These are phyloP conservation scores for Sebastes vulpes DNA, from an alignment of 2,797 vertebrate genomes.

Conservation along the genomic window DNA sequence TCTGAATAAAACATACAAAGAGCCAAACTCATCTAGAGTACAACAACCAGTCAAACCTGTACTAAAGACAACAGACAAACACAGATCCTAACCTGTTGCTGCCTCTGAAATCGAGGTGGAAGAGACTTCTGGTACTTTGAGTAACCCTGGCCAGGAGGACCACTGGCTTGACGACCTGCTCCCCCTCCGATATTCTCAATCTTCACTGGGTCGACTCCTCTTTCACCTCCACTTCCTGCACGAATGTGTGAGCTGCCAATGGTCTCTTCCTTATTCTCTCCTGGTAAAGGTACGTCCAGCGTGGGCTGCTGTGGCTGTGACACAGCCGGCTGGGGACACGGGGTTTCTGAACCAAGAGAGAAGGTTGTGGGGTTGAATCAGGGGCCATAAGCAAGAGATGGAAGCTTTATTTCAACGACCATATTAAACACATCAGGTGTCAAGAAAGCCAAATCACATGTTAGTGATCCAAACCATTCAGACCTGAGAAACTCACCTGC, in stretches of 20 bases:
- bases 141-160: conserved; percentile 87
- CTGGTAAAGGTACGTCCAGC: conserved; percentile 69
- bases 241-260: conserved; percentile 65
- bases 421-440: neutral
- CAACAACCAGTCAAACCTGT: neutral
- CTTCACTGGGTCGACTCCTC: conserved; percentile 85
- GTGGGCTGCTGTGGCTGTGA: conserved; percentile 72
- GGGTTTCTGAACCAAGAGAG: conserved; percentile 76
- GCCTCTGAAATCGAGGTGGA: conserved; percentile 94
- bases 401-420: neutral
- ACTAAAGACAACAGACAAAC: neutral
- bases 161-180: conserved; percentile 81
- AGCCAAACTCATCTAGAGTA: neutral
- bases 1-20: neutral
- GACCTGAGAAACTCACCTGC: conserved; percentile 76
- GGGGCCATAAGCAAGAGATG: neutral
- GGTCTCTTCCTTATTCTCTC: conserved; percentile 83
- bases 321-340: conserved; percentile 71
- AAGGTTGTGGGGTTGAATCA: neutral
- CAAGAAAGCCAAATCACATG: neutral
- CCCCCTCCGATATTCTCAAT: conserved; percentile 80
- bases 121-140: conserved; percentile 96
- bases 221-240: conserved; percentile 72
- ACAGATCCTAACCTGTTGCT: conserved; percentile 89
- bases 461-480: neutral